These are phyloP conservation scores for Bilobella aurantiaca DNA, from an alignment of 1,140 invertebrate species.

Conservation along the genomic window DNA sequence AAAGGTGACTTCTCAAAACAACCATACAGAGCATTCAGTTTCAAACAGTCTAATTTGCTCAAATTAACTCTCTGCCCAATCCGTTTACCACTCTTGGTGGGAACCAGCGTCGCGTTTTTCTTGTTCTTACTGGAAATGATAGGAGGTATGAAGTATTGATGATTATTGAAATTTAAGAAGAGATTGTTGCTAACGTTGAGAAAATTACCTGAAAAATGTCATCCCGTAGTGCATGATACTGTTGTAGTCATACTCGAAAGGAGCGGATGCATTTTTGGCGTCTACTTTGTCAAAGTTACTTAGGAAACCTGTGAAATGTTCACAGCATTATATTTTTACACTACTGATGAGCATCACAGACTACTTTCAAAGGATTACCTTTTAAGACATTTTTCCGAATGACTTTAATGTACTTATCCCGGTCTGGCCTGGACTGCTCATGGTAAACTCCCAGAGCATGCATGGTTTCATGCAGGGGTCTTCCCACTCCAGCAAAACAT, in stretches of 20 bases:
- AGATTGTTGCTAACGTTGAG: constrained; percentile 18
- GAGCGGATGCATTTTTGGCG: constrained; percentile 50
- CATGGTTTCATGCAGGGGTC: constrained; percentile 53
- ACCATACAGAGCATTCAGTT: constrained; percentile 58
- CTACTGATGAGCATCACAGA: background rate
- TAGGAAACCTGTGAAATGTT: constrained; percentile 44
- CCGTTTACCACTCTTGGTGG: constrained; percentile 39
- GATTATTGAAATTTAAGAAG: constrained; percentile 44
- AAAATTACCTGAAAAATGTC: constrained; percentile 45
- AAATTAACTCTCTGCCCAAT: constrained; percentile 52
- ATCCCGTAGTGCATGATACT: constrained; percentile 64
- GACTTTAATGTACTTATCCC: constrained; percentile 30
- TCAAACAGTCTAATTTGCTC: constrained; percentile 56
- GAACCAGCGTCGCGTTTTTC: constrained; percentile 51
- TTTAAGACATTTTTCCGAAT: constrained; percentile 30
- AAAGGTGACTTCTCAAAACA: constrained; percentile 48
- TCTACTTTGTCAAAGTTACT: constrained; percentile 53
- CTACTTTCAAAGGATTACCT: no score
- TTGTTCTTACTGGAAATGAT: constrained; percentile 47
- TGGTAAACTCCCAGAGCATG: constrained; percentile 56
- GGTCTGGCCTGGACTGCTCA: constrained; percentile 52
- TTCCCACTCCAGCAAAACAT: constrained; percentile 50
- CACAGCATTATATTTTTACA: background rate
- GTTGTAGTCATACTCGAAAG: constrained; percentile 58
- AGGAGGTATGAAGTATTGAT: no score